A percentile compares a stretch with the other conserved stretches of the same genome.
Conservation (phyloP, 2,113 vertebrate genomes). For the Dicentrarchus labrax region DNA sequence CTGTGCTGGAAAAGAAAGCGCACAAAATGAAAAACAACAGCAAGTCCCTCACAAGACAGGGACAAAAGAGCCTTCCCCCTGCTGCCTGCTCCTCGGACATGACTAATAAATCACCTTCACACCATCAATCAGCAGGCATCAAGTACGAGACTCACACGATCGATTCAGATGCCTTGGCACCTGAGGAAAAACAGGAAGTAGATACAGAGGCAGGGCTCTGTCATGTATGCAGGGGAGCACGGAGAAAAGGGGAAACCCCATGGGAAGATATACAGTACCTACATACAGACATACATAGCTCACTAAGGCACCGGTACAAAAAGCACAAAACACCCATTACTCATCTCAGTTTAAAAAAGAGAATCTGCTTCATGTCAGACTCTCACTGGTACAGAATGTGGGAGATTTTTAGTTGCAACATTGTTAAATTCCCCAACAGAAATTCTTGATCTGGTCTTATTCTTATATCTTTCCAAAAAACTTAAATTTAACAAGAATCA, state of each 20-base stretch:
- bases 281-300: not conserved
- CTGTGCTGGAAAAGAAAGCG: slow-evolving; percentile 11
- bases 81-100: slow-evolving; percentile 59
- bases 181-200: slow-evolving; percentile 42
- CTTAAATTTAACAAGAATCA: too few relatives aligned
- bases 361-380: not conserved
- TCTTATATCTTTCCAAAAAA: too few relatives aligned
- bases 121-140: slow-evolving; percentile 69
- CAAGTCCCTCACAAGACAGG: slow-evolving; percentile 61
- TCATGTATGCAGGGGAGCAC: slow-evolving; percentile 33
- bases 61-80: slow-evolving; percentile 68
- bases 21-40: slow-evolving; percentile 70
- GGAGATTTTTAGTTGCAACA: not conserved
- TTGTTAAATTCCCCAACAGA: not conserved
- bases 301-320: not conserved
- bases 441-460: not conserved
- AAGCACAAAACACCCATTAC: not conserved
- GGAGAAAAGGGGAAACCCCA: not conserved
- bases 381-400: not conserved
- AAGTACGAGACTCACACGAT: slow-evolving; percentile 40
- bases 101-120: slow-evolving; percentile 71
- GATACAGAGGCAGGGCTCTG: slow-evolving; percentile 7
- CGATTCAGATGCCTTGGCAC: slow-evolving; percentile 53
- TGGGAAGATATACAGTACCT: not conserved
- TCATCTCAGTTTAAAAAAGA: not conserved